A percentile compares a stretch with the other conserved stretches of the same genome.
These are phyloP conservation scores for Tenthredo distinguenda DNA, from an alignment of 2,888 invertebrate species.

Conservation along the genomic window DNA sequence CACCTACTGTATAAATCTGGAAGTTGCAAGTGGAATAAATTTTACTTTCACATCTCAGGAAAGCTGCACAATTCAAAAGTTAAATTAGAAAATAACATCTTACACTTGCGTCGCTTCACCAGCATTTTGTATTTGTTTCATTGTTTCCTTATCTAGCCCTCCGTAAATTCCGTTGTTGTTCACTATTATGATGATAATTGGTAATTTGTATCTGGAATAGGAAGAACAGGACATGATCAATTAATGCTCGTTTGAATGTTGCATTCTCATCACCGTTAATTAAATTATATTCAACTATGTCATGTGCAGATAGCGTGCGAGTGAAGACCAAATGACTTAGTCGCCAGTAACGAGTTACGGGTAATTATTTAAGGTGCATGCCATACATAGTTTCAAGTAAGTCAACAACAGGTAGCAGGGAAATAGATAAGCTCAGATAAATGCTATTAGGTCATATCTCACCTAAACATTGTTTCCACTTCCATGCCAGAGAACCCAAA, in stretches of 20 bases:
- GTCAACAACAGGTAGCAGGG: not conserved
- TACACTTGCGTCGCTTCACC: conserved; percentile 89
- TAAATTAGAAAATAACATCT: conserved; percentile 67
- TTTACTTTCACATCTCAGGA: not conserved
- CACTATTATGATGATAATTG: conserved; percentile 93
- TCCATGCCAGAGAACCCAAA: conserved; percentile 99
- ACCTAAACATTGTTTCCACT: conserved; percentile 95
- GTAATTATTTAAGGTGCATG: not conserved
- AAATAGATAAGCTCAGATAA: not conserved
- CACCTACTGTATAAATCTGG: conserved; percentile 19
- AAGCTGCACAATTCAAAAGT: not conserved
- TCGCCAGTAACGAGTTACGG: not conserved
- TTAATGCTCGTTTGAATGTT: not conserved
- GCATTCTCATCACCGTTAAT: not conserved
- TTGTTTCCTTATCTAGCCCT: conserved; percentile 89
- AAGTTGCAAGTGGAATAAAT: not conserved
- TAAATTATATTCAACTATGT: not conserved
- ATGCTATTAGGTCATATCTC: conserved; percentile 47
- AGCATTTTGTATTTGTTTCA: conserved; percentile 84
- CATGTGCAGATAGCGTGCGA: not conserved
- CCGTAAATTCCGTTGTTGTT: conserved; percentile 98
- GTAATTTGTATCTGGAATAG: conserved; percentile 89
- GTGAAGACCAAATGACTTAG: not conserved
- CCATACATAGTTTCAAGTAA: not conserved
- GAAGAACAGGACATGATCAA: conserved; percentile 1